Evolutionary conservation across 2,113 vertebrate genomes (phyloP).

Genomic region (Aphelocoma coerulescens): DNA sequence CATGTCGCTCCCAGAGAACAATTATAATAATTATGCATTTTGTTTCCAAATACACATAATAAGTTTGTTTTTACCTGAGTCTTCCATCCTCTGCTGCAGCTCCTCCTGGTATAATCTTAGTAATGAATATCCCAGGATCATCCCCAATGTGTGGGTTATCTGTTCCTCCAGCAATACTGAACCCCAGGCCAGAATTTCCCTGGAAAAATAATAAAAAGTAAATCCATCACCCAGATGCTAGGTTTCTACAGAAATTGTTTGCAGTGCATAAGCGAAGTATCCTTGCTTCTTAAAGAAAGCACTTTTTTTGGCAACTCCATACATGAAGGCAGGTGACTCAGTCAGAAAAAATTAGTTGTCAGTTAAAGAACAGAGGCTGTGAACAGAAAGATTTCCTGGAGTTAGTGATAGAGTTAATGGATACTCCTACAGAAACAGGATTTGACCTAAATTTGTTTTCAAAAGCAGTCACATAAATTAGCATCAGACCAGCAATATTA

Average conservation of each 20-base stretch:
- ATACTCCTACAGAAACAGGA: neutral
- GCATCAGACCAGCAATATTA: slow-evolving; percentile 14
- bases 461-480: slow-evolving; percentile 35
- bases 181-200: slow-evolving; percentile 96
- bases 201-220: slow-evolving; percentile 55
- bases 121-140: slow-evolving; percentile 98
- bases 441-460: slow-evolving; percentile 50
- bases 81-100: slow-evolving; percentile 94
- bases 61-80: slow-evolving; percentile 79
- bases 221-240: neutral
- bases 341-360: slow-evolving; percentile 19
- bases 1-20: neutral
- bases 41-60: neutral
- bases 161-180: slow-evolving; percentile 96
- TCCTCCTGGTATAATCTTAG: slow-evolving; percentile 97
- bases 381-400: neutral
- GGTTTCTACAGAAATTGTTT: slow-evolving; percentile 7
- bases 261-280: neutral
- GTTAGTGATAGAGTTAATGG: slow-evolving; percentile 15
- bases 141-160: slow-evolving; percentile 97
- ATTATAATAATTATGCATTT: neutral
- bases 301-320: neutral
- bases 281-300: slow-evolving; percentile 23
- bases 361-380: slow-evolving; percentile 52
- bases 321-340: slow-evolving; percentile 17